Evolutionary conservation across 92 coral and sea anemone species (phyloP).

Genomic region (Porites lobata): DNA sequence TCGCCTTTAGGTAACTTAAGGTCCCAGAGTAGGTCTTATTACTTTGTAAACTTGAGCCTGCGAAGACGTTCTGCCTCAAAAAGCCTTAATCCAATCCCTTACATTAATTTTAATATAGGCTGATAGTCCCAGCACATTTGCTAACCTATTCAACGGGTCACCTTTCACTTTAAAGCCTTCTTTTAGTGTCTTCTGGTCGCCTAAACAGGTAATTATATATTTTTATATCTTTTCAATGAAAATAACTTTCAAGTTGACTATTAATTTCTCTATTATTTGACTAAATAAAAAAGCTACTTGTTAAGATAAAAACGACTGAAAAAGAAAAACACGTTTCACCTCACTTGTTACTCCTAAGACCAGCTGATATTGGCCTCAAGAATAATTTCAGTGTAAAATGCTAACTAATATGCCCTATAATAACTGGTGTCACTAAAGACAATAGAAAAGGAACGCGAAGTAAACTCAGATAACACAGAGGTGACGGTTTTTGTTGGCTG

Average conservation of each 20-base stretch:
- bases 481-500: slow-evolving; percentile 2
- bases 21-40: background rate
- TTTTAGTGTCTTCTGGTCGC: background rate
- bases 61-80: background rate
- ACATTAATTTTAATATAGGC: slow-evolving; percentile 1
- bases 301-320: background rate
- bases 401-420: background rate
- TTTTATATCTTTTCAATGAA: slow-evolving; percentile 3
- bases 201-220: background rate
- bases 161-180: slow-evolving; percentile 10
- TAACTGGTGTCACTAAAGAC: background rate
- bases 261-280: background rate
- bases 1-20: no score
- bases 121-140: slow-evolving; percentile 18
- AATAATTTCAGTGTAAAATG: background rate
- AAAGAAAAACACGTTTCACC: background rate
- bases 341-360: background rate
- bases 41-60: slow-evolving; percentile 18
- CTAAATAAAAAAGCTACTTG: slow-evolving; percentile 19
- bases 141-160: background rate
- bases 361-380: background rate
- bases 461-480: background rate
- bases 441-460: background rate
- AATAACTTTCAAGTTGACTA: slow-evolving; percentile 1
- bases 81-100: slow-evolving; percentile 20